These are phyloP conservation scores for Oreochromis tanganicae DNA, from an alignment of 2,113 vertebrate genomes.

Conservation along the genomic window DNA sequence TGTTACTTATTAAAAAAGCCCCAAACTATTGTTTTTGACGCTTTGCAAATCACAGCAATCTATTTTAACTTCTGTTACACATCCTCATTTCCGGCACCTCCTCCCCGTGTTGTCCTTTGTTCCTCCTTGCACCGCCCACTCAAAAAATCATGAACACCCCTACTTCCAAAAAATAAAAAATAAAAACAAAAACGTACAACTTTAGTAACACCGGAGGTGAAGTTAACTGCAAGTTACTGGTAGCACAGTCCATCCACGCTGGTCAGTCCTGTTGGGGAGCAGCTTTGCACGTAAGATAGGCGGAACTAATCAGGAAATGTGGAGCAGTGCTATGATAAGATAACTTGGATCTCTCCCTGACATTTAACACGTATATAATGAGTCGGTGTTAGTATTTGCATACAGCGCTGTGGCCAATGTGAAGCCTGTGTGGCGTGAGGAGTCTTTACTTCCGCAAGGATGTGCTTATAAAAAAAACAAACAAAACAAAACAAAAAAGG, in stretches of 20 bases:
- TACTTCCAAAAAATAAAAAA: not conserved
- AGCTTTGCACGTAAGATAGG: not conserved
- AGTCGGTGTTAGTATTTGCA: not conserved
- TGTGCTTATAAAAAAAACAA: fast-evolving
- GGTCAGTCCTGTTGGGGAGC: not conserved
- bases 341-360: not conserved
- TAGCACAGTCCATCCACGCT: not conserved
- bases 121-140: not conserved
- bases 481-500: not conserved
- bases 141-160: not conserved
- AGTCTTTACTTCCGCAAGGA: not conserved
- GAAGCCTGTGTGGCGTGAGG: not conserved
- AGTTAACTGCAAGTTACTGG: not conserved
- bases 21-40: not conserved
- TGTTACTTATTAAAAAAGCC: fast-evolving
- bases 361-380: not conserved
- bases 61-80: not conserved
- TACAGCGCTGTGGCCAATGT: not conserved
- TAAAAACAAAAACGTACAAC: not conserved
- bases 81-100: not conserved
- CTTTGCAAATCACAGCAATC: not conserved
- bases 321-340: not conserved
- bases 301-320: not conserved
- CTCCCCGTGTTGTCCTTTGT: not conserved
- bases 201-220: not conserved